phyloP scores from a whole-genome alignment of 2,797 vertebrate species.

The Leptodactylus fallax region DNA sequence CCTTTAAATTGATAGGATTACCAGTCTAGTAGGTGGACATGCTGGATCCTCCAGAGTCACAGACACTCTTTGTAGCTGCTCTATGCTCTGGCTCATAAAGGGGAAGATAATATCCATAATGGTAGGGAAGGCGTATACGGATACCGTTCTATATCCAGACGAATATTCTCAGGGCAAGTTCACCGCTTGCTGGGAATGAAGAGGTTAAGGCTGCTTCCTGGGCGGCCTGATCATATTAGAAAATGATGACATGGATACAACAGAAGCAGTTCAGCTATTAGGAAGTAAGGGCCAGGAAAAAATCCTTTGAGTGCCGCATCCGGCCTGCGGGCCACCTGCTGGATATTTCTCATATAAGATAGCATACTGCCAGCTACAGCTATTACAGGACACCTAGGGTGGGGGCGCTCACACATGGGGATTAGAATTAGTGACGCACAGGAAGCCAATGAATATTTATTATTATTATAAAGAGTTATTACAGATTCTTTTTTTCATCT shows the following conservation, averaged over 20 bases:
- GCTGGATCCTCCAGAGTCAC: not conserved
- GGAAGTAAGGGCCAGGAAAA: slow-evolving; percentile 24
- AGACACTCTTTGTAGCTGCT: not conserved
- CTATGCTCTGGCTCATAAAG: not conserved
- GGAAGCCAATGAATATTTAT: too few relatives aligned
- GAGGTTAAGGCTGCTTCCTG: slow-evolving; percentile 26
- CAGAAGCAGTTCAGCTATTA: slow-evolving; percentile 3
- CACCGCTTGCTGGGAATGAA: not conserved
- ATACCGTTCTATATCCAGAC: not conserved
- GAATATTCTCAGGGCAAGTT: not conserved
- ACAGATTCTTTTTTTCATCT: too few relatives aligned
- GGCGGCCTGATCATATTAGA: slow-evolving; percentile 22
- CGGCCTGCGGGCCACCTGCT: slow-evolving; percentile 18
- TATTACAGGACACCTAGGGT: not conserved
- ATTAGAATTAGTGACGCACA: too few relatives aligned
- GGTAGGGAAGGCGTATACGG: not conserved
- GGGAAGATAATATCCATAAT: not conserved
- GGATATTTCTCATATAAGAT: slow-evolving; percentile 24
- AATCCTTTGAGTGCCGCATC: slow-evolving; percentile 26
- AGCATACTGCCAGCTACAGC: not conserved
- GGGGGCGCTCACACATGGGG: not conserved
- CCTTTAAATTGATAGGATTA: too few relatives aligned
- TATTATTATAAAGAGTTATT: too few relatives aligned
- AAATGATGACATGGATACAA: slow-evolving; percentile 4
- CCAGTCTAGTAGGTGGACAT: not conserved